phyloP scores from a whole-genome alignment of 2,797 vertebrate genomes.

The Paratrypauchen microcephalus region DNA sequence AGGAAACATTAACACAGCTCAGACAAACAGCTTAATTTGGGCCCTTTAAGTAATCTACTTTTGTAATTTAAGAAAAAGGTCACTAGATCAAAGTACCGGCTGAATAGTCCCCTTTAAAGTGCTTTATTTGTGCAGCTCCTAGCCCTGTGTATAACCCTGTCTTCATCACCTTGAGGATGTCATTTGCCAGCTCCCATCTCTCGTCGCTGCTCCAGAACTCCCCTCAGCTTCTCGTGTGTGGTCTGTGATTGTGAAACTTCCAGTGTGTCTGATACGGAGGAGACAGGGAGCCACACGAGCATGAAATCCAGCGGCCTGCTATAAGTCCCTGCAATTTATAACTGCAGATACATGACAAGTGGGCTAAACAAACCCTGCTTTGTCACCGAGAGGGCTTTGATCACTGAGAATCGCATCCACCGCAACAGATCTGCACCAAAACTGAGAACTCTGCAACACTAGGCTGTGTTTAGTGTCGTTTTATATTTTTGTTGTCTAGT shows the following conservation, averaged over 20 bases:
- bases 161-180: slow-evolving; percentile 30
- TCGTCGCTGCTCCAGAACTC: slow-evolving; percentile 46
- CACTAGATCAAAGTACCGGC: not conserved
- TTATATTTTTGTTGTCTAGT: no score
- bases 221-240: slow-evolving; percentile 44
- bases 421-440: slow-evolving; percentile 54
- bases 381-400: slow-evolving; percentile 75
- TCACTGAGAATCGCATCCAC: slow-evolving; percentile 68
- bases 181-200: slow-evolving; percentile 55
- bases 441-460: slow-evolving; percentile 5
- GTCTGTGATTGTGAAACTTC: slow-evolving; percentile 31
- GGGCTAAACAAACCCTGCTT: slow-evolving; percentile 74
- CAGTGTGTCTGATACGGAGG: slow-evolving; percentile 22
- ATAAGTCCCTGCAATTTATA: slow-evolving; percentile 75
- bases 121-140: slow-evolving; percentile 13
- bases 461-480: no score
- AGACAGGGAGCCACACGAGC: slow-evolving; percentile 66
- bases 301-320: slow-evolving; percentile 73
- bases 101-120: not conserved
- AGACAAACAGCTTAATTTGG: no score
- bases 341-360: slow-evolving; percentile 70
- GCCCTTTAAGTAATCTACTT: no score
- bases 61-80: not conserved
- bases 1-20: no score
- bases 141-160: slow-evolving; percentile 16